Evolutionary conservation across 2,113 vertebrate genomes (phyloP), one percentile per base, ranked within the genome.

Genomic region (Recurvirostra avosetta): DNA sequence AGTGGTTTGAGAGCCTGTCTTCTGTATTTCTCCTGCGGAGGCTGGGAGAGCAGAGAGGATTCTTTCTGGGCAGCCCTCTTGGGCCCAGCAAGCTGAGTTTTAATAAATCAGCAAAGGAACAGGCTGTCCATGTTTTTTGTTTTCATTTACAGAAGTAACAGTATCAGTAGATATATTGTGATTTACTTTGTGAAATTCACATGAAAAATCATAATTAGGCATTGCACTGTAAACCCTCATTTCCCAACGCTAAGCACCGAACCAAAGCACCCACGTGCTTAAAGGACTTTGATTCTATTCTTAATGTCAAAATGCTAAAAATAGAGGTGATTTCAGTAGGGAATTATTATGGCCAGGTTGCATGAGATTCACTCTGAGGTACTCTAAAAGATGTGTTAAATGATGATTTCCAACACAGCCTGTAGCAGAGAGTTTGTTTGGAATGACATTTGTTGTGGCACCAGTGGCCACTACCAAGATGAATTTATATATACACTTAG

Each of bases 361-460:
- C 7, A 3, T 86, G 94, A 97, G 95, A 97, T 97, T 96, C 95
- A 86, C 94, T 97, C 94, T 94, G 94, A 96, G 92, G 91, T 96
- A 94, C 90, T 97, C 94, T 96, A 98, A 97, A 97, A 82, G 91
- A 96, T 96, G 96, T 98, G 97, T 95, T 97, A 96, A 98, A 98
- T 95, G 96, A 98, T 95, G 96, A 96, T 96, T 97, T 97, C 95
- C 96, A 97, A 94, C 70, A 91, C 89, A 92, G 96, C 71, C 94
- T 89, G 88, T 80, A 88, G 77, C 90, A 95, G 84, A 94, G 92
- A 96, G 96, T 97, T 98, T 98, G 97, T 97, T 97, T 96, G 93
- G 94, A 96, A 86, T 94, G 77, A 96, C 97, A 72, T 97, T 95
- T 97, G 89, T 91, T 97, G 92, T 97, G 94, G 95, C 92, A 97